Conservation (phyloP, 2,113 vertebrate genomes). For the Mystacornis crossleyi region DNA sequence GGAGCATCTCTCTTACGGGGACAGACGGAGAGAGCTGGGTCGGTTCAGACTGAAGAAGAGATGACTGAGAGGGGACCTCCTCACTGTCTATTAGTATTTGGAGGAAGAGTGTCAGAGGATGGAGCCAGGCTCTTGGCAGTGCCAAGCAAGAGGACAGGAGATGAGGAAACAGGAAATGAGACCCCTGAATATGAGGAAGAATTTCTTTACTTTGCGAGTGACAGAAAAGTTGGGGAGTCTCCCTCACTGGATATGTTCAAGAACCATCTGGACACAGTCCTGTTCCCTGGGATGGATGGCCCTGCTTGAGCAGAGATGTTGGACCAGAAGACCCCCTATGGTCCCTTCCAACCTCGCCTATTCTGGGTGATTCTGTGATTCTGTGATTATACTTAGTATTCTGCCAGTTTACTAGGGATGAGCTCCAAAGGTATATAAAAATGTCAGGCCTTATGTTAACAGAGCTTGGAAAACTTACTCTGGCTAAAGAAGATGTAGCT, state of each 20-base stretch:
- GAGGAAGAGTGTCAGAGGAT: not conserved
- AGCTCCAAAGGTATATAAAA: constrained; percentile 5
- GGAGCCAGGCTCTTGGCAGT: not conserved
- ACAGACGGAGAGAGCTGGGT: not conserved
- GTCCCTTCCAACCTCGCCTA: not conserved
- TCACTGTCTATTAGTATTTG: not conserved
- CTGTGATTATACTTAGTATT: not conserved
- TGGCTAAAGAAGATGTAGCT: not conserved
- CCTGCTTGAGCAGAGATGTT: not conserved
- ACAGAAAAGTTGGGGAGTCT: not conserved
- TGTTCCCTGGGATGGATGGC: not conserved
- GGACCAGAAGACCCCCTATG: not conserved
- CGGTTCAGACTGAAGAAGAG: not conserved
- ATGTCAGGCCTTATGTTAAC: not conserved
- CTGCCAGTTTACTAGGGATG: constrained; percentile 2
- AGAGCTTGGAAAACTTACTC: not conserved
- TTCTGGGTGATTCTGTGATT: not conserved
- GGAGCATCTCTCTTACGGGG: not conserved
- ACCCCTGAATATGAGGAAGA: not conserved
- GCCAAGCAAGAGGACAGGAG: not conserved
- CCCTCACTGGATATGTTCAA: not conserved
- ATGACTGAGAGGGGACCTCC: not conserved
- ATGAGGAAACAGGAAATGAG: not conserved
- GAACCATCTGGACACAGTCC: not conserved
- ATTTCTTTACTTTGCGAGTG: accelerated